Conservation (phyloP, 2,888 invertebrate genomes). For the Adelphocoris suturalis region DNA sequence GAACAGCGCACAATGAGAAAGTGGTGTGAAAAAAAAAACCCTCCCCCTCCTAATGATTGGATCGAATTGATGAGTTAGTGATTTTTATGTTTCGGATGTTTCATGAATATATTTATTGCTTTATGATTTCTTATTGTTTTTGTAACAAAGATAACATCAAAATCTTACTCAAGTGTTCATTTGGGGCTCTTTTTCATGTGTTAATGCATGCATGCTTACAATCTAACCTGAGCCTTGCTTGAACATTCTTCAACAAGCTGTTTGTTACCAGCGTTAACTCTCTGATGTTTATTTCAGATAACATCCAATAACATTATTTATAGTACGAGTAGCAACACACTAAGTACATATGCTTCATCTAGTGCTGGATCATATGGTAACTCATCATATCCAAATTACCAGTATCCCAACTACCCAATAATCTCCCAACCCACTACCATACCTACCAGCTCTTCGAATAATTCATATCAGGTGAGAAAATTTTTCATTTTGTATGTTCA, state of each 20-base stretch:
- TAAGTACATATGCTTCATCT: conserved; percentile 73
- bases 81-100: too few species aligned
- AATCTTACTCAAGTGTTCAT: not conserved
- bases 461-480: conserved; percentile 73
- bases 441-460: conserved; percentile 69
- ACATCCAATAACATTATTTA: conserved; percentile 73
- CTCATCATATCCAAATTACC: conserved; percentile 72
- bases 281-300: conserved; percentile 71
- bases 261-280: conserved; percentile 66
- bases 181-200: not conserved
- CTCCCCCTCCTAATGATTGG: too few species aligned
- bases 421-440: conserved; percentile 70
- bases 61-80: too few species aligned
- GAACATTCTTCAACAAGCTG: conserved; percentile 52
- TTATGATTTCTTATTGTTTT: not conserved
- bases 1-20: too few species aligned
- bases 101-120: too few species aligned
- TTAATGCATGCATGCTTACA: conserved; percentile 51
- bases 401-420: conserved; percentile 72
- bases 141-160: not conserved
- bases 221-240: conserved; percentile 25
- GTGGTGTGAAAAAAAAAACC: too few species aligned
- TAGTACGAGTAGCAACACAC: conserved; percentile 73
- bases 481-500: not conserved
- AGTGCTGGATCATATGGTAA: conserved; percentile 73